Conservation (phyloP, 2,113 vertebrate genomes). For the Axis porcinus region DNA sequence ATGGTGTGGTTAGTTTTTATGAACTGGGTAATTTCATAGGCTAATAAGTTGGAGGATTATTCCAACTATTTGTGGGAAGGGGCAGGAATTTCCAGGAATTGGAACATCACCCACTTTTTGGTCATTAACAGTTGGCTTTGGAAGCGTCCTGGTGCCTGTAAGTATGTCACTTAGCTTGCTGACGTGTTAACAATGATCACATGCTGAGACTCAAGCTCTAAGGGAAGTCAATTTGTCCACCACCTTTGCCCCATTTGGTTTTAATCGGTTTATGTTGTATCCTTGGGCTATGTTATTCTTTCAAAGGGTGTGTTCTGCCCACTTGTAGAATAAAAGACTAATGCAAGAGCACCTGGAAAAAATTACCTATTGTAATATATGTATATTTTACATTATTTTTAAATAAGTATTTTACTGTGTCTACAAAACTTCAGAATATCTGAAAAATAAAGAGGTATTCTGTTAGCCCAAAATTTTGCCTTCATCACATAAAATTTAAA, state of each 20-base stretch:
- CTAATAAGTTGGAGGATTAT: background rate
- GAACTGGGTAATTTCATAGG: background rate
- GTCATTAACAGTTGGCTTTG: background rate
- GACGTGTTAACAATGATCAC: background rate
- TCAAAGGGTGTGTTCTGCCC: background rate
- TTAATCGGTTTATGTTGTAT: background rate
- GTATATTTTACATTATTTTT: background rate
- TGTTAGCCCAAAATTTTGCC: background rate
- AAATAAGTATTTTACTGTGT: background rate
- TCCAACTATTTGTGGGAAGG: background rate
- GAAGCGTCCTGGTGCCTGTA: background rate
- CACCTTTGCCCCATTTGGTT: background rate
- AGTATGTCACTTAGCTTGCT: background rate
- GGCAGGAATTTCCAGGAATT: background rate
- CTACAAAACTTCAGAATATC: background rate
- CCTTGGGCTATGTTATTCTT: background rate
- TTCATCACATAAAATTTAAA: background rate
- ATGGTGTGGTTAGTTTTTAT: background rate
- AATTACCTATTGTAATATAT: background rate
- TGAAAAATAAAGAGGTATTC: background rate
- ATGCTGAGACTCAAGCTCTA: background rate
- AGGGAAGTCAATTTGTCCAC: fast-evolving
- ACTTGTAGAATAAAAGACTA: background rate
- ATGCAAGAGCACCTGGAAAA: background rate
- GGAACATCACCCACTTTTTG: background rate